Percentiles rank a stretch among this genome's conserved stretches.
These are phyloP conservation scores for Eolophus roseicapilla DNA, from an alignment of 2,113 vertebrate genomes.

Conservation along the genomic window DNA sequence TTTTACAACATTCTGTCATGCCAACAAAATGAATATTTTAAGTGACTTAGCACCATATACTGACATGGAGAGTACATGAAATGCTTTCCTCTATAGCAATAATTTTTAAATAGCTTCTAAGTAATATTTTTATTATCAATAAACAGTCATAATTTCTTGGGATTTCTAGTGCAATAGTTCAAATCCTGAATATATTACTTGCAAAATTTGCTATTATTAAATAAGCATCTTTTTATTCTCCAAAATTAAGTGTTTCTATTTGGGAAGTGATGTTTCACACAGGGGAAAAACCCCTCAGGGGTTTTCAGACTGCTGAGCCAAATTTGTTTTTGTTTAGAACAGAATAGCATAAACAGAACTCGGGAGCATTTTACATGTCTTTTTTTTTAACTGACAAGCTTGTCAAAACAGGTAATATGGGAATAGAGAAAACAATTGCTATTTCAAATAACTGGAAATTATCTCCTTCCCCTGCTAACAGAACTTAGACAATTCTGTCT, in stretches of 20 bases:
- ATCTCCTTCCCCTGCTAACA: background rate
- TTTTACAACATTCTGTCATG: constrained; percentile 17
- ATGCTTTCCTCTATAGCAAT: background rate
- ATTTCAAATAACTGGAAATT: background rate
- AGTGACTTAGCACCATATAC: background rate
- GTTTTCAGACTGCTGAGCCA: background rate
- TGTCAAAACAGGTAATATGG: background rate
- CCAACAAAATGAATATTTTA: background rate
- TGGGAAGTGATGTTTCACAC: background rate
- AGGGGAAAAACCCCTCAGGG: background rate
- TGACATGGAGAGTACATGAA: background rate
- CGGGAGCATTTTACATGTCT: background rate
- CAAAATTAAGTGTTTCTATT: background rate
- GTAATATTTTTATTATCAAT: background rate
- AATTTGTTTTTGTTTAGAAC: background rate
- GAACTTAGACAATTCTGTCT: background rate
- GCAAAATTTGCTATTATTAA: background rate
- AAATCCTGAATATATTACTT: background rate
- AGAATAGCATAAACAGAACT: background rate
- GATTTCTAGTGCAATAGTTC: background rate
- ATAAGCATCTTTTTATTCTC: background rate
- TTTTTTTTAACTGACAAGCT: background rate
- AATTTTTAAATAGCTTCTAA: background rate
- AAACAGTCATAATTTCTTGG: background rate
- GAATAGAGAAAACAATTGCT: background rate